Percentiles rank a stretch among this genome's conserved stretches.
Conservation (phyloP, 2,888 invertebrate genomes). For the Steromphala cineraria region DNA sequence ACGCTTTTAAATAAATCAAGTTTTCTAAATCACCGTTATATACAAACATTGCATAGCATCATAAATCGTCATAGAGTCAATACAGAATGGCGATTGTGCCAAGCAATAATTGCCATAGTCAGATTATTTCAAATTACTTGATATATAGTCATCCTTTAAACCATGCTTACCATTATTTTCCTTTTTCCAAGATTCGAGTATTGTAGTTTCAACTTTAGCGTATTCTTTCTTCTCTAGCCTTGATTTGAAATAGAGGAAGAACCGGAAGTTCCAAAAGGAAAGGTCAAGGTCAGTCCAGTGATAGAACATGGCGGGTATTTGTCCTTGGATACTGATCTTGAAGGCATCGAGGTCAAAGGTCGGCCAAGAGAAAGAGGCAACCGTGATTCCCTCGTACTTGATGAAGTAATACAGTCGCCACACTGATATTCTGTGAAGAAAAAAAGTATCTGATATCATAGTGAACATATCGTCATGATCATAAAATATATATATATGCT, state of each 20-base stretch:
- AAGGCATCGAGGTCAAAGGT: not conserved
- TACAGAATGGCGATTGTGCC: no score
- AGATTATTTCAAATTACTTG: no score
- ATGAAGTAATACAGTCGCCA: constrained; percentile 10
- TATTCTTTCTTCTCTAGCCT: not conserved
- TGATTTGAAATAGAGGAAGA: not conserved
- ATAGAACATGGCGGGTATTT: not conserved
- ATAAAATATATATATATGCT: no score
- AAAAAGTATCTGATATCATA: no score
- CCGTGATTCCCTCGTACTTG: not conserved
- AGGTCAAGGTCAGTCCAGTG: not conserved
- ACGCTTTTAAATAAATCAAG: no score
- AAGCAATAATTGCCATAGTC: no score
- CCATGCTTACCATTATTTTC: not conserved
- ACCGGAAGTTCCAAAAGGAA: not conserved
- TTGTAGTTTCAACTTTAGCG: not conserved
- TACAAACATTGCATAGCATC: no score
- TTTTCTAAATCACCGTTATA: no score
- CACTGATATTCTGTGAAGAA: not conserved
- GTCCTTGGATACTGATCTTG: not conserved
- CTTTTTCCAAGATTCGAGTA: not conserved
- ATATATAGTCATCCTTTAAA: no score
- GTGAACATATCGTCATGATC: no score
- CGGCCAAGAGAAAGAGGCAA: not conserved
- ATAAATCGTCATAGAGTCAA: no score